phyloP scores from a whole-genome alignment of 2,888 invertebrate genomes.

The Anoplius nigerrimus region DNA sequence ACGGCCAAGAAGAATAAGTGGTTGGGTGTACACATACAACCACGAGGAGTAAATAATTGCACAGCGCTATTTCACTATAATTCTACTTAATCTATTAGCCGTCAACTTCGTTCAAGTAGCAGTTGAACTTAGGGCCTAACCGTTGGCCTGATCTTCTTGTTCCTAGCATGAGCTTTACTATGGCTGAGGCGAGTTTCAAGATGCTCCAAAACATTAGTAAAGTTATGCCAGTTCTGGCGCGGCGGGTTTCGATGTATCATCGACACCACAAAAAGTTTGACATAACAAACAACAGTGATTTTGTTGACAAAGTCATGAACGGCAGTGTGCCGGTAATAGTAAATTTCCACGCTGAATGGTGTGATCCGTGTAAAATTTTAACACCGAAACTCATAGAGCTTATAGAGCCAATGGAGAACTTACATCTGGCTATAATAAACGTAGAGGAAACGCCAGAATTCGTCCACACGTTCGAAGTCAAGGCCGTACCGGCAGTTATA shows the following conservation, averaged over 20 bases:
- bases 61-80: conserved; percentile 14
- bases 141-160: background rate
- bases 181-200: conserved; percentile 44
- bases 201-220: conserved; percentile 65
- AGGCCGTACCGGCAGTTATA: conserved; percentile 89
- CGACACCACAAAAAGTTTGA: conserved; percentile 66
- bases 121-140: background rate
- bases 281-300: conserved; percentile 86
- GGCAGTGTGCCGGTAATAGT: conserved; percentile 91
- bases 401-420: conserved; percentile 82
- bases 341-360: conserved; percentile 94
- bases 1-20: conserved; percentile 74
- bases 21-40: conserved; percentile 61
- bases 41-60: no score
- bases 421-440: conserved; percentile 88
- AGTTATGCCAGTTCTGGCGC: conserved; percentile 48
- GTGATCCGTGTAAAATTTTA: conserved; percentile 91
- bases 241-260: conserved; percentile 62
- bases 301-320: conserved; percentile 89
- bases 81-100: conserved; percentile 26
- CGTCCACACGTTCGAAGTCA: conserved; percentile 88
- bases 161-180: background rate
- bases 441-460: conserved; percentile 89
- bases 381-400: conserved; percentile 89
- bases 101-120: conserved; percentile 7